These are phyloP conservation scores for Eptesicus fuscus DNA, from an alignment of 2,113 vertebrate species.

Conservation along the genomic window DNA sequence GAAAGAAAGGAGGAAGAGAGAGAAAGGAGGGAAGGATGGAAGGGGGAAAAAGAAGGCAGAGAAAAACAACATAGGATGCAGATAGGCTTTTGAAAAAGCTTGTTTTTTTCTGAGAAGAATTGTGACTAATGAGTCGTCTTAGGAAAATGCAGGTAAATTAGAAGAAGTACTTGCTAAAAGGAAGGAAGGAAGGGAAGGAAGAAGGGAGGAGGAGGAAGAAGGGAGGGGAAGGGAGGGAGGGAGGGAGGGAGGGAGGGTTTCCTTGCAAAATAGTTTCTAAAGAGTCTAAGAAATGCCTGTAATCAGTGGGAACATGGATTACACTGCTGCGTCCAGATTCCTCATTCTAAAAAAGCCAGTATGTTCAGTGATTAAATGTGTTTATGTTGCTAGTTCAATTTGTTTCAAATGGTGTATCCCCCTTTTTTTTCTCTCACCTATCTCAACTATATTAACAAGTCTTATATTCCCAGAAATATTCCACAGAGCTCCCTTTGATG, in stretches of 20 bases:
- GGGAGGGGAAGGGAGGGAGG: no score
- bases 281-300: slow-evolving; percentile 5
- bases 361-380: slow-evolving; percentile 19
- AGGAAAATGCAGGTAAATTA: slow-evolving; percentile 1
- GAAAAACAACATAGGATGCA: neutral
- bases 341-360: slow-evolving; percentile 5
- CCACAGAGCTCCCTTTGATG: neutral
- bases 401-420: neutral
- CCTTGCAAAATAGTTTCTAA: neutral
- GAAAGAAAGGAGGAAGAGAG: neutral
- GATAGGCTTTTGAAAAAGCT: neutral
- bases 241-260: neutral
- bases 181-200: neutral
- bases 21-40: neutral
- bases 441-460: neutral
- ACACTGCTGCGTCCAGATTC: neutral
- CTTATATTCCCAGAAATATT: neutral
- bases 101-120: neutral
- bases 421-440: neutral
- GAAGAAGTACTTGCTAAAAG: neutral
- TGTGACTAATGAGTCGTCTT: neutral
- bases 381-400: neutral
- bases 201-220: no score
- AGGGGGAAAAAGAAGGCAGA: neutral
- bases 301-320: neutral